A percentile compares a stretch with the other conserved stretches of the same genome.
phyloP scores from a whole-genome alignment of 2,797 vertebrate genomes.

The Melopsittacus undulatus region DNA sequence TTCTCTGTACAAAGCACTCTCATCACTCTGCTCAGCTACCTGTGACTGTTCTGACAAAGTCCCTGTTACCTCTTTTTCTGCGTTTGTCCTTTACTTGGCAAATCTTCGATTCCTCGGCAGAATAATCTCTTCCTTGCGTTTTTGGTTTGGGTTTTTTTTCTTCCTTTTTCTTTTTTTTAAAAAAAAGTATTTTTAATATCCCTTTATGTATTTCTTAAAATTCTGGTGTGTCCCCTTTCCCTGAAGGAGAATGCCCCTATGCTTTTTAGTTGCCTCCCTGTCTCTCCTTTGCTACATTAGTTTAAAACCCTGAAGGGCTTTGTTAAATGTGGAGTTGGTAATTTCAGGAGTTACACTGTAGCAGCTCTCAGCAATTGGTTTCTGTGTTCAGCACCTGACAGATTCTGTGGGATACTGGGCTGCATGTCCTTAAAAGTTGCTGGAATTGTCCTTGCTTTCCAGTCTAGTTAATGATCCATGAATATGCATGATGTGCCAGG shows the following conservation, averaged over 20 bases:
- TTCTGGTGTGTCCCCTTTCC: rapidly evolving
- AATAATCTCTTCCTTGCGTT: background rate
- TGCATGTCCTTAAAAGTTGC: background rate
- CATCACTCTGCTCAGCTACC: background rate
- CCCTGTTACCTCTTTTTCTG: background rate
- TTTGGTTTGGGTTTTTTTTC: background rate
- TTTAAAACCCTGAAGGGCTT: background rate
- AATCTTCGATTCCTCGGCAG: background rate
- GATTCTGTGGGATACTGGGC: background rate
- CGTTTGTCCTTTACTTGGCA: background rate
- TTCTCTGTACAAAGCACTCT: background rate
- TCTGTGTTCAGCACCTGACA: background rate
- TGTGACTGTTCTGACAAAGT: background rate
- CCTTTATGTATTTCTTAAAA: background rate
- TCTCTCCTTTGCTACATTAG: background rate
- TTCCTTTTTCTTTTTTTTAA: too few species aligned
- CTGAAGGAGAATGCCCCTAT: background rate
- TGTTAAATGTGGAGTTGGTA: background rate
- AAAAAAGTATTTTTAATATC: background rate
- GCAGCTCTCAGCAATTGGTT: background rate
- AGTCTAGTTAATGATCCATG: background rate
- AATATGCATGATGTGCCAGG: background rate
- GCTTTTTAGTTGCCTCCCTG: background rate
- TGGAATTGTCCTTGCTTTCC: background rate
- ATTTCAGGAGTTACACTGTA: background rate